Evolutionary conservation across 2,797 vertebrate species (phyloP).

Genomic region (Graptemys geographica): DNA sequence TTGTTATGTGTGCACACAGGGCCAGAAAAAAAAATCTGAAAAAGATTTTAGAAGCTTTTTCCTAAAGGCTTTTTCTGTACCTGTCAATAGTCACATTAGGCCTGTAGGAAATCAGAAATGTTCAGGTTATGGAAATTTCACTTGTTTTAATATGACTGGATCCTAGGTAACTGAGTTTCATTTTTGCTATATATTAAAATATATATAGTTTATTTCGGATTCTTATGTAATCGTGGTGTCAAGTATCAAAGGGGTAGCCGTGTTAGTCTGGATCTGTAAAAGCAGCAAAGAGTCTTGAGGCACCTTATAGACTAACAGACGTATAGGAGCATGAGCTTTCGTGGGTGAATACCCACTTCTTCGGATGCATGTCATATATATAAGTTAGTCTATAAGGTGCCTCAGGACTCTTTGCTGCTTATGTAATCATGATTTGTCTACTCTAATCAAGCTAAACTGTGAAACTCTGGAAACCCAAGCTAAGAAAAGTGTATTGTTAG

Average conservation of each 20-base stretch:
- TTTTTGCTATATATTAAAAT: not conserved
- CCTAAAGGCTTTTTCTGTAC: not conserved
- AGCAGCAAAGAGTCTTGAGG: too few relatives aligned
- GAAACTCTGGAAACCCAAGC: not conserved
- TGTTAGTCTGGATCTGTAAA: too few relatives aligned
- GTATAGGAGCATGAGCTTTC: too few relatives aligned
- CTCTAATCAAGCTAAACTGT: slow-evolving; percentile 30
- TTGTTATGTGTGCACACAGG: not conserved
- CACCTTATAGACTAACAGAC: too few relatives aligned
- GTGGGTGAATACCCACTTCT: too few relatives aligned
- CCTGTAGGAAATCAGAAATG: not conserved
- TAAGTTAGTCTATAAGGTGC: too few relatives aligned
- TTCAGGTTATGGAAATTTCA: not conserved
- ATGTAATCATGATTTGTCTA: not conserved
- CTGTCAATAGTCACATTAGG: not conserved
- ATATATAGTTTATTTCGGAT: not conserved
- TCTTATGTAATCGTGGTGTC: not conserved
- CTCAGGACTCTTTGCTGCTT: not conserved
- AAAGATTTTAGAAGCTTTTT: not conserved
- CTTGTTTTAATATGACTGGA: not conserved
- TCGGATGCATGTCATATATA: too few relatives aligned
- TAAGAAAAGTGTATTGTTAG: not conserved
- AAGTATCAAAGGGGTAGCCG: too few relatives aligned
- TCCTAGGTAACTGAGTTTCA: not conserved
- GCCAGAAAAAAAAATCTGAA: not conserved